Evolutionary conservation across 1,140 invertebrate genomes (phyloP).

Genomic region (Riptortus pedestris): DNA sequence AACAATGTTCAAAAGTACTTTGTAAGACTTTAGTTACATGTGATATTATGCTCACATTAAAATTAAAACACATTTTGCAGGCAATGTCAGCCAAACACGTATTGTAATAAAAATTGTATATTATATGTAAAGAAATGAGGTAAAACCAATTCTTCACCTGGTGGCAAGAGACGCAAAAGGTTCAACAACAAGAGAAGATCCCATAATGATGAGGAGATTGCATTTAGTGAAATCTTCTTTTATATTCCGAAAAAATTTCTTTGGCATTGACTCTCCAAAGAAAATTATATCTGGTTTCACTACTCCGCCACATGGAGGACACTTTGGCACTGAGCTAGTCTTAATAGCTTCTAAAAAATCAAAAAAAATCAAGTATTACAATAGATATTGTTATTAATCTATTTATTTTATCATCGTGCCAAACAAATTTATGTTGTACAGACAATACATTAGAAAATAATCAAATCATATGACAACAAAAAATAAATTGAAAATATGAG

Average conservation of each 20-base stretch:
- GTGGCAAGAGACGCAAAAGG: conserved; percentile 82
- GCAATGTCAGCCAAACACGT: neutral
- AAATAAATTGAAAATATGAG: too few relatives aligned
- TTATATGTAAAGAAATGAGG: neutral
- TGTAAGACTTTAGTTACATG: neutral
- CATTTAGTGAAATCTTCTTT: conserved; percentile 70
- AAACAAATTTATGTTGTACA: neutral
- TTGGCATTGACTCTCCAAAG: conserved; percentile 80
- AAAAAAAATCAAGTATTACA: neutral
- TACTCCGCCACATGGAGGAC: conserved; percentile 48
- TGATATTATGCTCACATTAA: neutral
- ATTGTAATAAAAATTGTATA: neutral
- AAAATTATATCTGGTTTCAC: conserved; percentile 93
- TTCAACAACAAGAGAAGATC: conserved; percentile 86
- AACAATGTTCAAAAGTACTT: neutral
- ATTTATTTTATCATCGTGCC: neutral
- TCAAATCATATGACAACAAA: too few relatives aligned
- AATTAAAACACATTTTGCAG: neutral
- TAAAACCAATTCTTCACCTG: neutral
- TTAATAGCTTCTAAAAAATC: conserved; percentile 38
- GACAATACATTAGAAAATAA: too few relatives aligned
- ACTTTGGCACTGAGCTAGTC: conserved; percentile 4
- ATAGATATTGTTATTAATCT: too few relatives aligned
- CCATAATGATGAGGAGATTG: conserved; percentile 89
- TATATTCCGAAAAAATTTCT: conserved; percentile 55